A percentile compares a stretch with the other conserved stretches of the same genome.
These are phyloP conservation scores for Mechanitis mazaeus DNA, from an alignment of 2,888 invertebrate species.

Conservation along the genomic window DNA sequence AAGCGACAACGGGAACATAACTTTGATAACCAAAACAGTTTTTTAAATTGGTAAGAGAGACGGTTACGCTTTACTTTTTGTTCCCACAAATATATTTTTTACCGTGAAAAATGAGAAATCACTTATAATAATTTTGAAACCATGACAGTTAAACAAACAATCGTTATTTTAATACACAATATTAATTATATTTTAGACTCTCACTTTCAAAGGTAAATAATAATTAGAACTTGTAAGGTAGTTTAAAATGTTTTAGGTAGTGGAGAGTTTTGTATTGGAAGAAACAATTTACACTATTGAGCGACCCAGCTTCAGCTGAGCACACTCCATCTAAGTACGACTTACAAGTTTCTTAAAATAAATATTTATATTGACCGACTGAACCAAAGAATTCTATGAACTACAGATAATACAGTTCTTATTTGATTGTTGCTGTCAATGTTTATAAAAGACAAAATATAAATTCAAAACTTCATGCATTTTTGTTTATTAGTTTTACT, in stretches of 20 bases:
- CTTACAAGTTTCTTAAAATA: conserved; percentile 11
- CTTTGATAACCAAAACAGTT: conserved; percentile 28
- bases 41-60: conserved; percentile 14
- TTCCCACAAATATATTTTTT: not conserved
- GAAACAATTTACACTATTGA: conserved; percentile 8
- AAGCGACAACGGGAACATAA: conserved; percentile 48
- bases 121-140: not conserved
- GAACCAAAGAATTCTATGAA: conserved; percentile 3
- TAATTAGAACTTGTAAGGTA: not conserved
- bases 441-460: not conserved
- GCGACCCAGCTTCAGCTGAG: conserved; percentile 9
- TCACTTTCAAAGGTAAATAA: not conserved
- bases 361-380: conserved; percentile 14
- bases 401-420: not conserved
- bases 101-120: not conserved
- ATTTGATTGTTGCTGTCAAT: not conserved
- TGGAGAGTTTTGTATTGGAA: not conserved
- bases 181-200: no score
- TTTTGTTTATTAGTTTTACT: no score
- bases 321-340: conserved; percentile 2
- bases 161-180: not conserved
- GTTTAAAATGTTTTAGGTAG: not conserved
- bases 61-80: conserved; percentile 7
- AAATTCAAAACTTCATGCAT: not conserved
- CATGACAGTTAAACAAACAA: not conserved